Evolutionary conservation across 2,888 invertebrate species (phyloP).

Genomic region (Temnothorax ravouxi): DNA sequence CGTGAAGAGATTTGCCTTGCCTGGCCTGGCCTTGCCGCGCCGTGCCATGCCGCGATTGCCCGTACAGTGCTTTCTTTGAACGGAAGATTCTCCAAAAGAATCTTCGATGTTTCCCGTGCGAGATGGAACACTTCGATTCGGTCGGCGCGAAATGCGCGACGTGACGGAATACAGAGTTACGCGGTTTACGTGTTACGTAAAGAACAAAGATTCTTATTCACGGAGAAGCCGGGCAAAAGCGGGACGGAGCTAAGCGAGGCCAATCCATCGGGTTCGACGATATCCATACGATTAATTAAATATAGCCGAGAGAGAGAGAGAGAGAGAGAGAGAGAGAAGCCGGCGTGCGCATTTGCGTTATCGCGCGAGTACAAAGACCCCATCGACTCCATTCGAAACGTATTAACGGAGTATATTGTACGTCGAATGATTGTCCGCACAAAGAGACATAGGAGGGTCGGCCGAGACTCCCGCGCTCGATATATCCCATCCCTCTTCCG

Average conservation of each 20-base stretch:
- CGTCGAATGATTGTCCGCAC: slow-evolving; percentile 44
- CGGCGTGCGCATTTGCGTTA: slow-evolving; percentile 14
- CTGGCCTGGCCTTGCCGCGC: background rate
- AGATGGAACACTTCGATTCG: background rate
- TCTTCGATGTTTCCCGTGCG: slow-evolving; percentile 24
- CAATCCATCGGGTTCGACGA: slow-evolving; percentile 32
- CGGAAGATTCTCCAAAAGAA: background rate
- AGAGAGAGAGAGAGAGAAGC: background rate
- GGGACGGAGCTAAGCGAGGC: slow-evolving; percentile 22
- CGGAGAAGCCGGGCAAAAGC: slow-evolving; percentile 4
- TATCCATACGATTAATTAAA: slow-evolving; percentile 52
- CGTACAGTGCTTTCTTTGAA: slow-evolving; percentile 22
- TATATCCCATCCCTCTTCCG: slow-evolving; percentile 47
- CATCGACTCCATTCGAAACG: slow-evolving; percentile 56
- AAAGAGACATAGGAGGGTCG: slow-evolving; percentile 20
- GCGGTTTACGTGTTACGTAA: slow-evolving; percentile 5
- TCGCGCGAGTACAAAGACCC: slow-evolving; percentile 54
- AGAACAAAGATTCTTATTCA: slow-evolving; percentile 59
- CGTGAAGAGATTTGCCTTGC: background rate
- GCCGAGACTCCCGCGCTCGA: slow-evolving; percentile 20
- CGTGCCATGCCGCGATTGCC: background rate
- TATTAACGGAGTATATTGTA: slow-evolving; percentile 61
- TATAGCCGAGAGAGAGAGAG: slow-evolving; percentile 36
- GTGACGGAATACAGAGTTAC: background rate
- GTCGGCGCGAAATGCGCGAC: background rate